These are phyloP conservation scores for Drosophila auraria DNA, from an alignment of 1,140 invertebrate genomes.

Conservation along the genomic window DNA sequence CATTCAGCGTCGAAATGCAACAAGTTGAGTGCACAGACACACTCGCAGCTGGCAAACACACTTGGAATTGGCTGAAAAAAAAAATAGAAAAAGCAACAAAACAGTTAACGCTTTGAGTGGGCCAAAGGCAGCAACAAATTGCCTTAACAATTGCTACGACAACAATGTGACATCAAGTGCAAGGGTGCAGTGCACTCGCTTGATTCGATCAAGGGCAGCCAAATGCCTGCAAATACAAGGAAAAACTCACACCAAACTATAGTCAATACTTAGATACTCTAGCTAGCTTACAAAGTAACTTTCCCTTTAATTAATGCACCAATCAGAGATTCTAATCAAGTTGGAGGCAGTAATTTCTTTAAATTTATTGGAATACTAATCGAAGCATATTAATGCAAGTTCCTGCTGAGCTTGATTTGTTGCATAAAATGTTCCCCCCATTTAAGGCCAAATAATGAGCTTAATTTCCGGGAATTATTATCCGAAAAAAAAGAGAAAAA, in stretches of 20 bases:
- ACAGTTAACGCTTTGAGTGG: constrained; percentile 59
- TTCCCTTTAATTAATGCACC: not conserved
- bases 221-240: not conserved
- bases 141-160: constrained; percentile 22
- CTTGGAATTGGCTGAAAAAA: constrained; percentile 56
- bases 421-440: not conserved
- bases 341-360: too few species aligned
- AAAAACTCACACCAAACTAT: not conserved
- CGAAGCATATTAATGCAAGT: not conserved
- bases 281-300: too few species aligned
- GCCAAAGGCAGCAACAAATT: constrained; percentile 59
- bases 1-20: constrained; percentile 68
- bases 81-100: constrained; percentile 25
- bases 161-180: constrained; percentile 29
- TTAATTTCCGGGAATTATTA: not conserved
- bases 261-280: constrained; percentile 2
- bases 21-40: constrained; percentile 68
- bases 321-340: not conserved
- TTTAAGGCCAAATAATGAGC: not conserved
- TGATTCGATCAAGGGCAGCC: constrained; percentile 27
- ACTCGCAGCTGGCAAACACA: constrained; percentile 13
- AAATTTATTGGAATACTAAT: not conserved
- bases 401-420: not conserved
- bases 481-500: not conserved
- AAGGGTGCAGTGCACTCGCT: constrained; percentile 36